Evolutionary conservation across 2,113 vertebrate genomes (phyloP).

Genomic region (Poecile atricapillus): DNA sequence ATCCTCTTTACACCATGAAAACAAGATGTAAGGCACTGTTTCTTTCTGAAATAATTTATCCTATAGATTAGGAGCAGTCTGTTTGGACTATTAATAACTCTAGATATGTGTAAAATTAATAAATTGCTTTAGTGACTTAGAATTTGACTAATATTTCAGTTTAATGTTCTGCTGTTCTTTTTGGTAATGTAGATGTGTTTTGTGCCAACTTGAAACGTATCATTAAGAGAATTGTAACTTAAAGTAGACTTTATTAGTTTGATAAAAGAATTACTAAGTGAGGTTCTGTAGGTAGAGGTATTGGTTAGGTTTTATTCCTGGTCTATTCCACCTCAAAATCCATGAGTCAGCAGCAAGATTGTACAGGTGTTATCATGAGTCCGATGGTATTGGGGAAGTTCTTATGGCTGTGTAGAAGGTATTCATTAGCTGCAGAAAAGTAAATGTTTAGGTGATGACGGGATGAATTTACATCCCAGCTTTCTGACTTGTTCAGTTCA

Average conservation of each 20-base stretch:
- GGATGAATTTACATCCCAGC: neutral
- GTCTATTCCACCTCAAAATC: neutral
- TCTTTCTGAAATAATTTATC: neutral
- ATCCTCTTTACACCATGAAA: neutral
- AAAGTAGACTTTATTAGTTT: neutral
- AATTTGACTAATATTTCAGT: neutral
- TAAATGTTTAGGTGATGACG: neutral
- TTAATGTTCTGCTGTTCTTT: neutral
- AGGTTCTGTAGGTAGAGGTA: neutral
- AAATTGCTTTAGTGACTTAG: neutral
- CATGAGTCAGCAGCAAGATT: neutral
- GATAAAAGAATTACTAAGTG: neutral
- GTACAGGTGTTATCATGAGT: neutral
- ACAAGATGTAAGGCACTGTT: rapidly evolving
- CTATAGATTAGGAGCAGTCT: neutral
- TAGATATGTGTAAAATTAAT: neutral
- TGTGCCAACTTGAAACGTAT: neutral
- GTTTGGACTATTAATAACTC: neutral
- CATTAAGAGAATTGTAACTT: neutral
- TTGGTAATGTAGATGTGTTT: neutral
- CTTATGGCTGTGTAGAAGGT: neutral
- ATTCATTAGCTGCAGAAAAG: neutral
- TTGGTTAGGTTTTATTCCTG: neutral
- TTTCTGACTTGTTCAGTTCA: neutral
- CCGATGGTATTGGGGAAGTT: rapidly evolving